Evolutionary conservation across 2,113 vertebrate species (phyloP).

Genomic region (Passerina amoena): DNA sequence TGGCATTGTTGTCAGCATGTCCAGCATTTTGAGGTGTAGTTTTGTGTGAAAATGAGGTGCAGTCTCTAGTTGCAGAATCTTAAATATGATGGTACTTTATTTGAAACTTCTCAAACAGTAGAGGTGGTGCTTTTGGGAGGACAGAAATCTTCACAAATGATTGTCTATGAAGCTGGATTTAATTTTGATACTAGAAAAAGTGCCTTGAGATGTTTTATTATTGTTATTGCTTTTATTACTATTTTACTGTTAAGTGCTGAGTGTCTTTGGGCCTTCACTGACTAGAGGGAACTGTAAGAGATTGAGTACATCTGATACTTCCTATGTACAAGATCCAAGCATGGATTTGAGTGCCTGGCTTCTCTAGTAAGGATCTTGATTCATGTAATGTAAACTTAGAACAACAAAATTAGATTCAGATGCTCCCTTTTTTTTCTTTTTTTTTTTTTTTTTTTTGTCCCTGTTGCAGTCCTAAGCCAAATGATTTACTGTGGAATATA

Average conservation of each 20-base stretch:
- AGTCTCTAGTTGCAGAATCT: background rate
- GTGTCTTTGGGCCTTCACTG: background rate
- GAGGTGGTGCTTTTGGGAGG: background rate
- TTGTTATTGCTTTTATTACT: background rate
- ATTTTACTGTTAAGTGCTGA: background rate
- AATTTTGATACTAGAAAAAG: background rate
- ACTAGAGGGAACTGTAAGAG: background rate
- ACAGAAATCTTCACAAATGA: background rate
- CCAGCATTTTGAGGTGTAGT: background rate
- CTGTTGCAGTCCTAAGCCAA: background rate
- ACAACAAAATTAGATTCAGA: constrained; percentile 35
- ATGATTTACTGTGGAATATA: background rate
- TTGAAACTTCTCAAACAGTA: background rate
- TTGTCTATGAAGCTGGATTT: background rate
- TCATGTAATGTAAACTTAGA: background rate
- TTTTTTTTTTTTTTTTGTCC: background rate
- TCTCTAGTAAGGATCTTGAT: constrained; percentile 27
- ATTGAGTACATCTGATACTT: background rate
- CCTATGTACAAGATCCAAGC: background rate
- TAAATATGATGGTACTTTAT: background rate
- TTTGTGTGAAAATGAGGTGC: background rate
- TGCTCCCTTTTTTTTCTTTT: background rate
- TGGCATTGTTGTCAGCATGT: background rate
- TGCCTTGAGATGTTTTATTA: background rate
- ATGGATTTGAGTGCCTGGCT: background rate